phyloP scores from a whole-genome alignment of 2,888 invertebrate genomes.

The Adineta ricciae region DNA sequence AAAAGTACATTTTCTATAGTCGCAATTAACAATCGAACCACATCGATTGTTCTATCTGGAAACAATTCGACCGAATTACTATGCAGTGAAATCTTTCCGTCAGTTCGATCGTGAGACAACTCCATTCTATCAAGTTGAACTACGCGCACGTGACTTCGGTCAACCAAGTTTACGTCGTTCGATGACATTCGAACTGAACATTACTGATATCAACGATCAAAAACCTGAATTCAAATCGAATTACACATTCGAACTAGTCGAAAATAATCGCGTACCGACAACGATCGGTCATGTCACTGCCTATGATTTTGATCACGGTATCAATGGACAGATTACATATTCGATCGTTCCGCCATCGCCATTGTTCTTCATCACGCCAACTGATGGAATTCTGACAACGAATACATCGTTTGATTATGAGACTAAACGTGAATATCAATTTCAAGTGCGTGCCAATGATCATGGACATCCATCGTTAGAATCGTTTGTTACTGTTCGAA shows the following conservation, averaged over 20 bases:
- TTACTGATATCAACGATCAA: constrained; percentile 13
- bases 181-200: constrained; percentile 1
- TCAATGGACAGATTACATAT: not conserved
- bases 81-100: not conserved
- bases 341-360: not conserved
- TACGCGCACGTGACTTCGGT: not conserved
- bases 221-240: not conserved
- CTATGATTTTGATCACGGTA: not conserved
- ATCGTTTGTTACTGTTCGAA: not conserved
- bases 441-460: not conserved
- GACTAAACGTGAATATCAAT: not conserved
- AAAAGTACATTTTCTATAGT: not conserved
- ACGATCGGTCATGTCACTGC: not conserved
- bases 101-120: not conserved
- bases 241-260: not conserved
- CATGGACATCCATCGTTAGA: not conserved
- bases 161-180: not conserved
- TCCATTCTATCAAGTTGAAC: not conserved
- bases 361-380: not conserved
- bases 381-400: not conserved
- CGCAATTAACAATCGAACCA: not conserved
- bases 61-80: not conserved
- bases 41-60: not conserved
- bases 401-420: constrained; percentile 11
- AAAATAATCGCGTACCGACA: not conserved